phyloP scores from a whole-genome alignment of 2,797 vertebrate species.

The Rhynchotus rufescens region DNA sequence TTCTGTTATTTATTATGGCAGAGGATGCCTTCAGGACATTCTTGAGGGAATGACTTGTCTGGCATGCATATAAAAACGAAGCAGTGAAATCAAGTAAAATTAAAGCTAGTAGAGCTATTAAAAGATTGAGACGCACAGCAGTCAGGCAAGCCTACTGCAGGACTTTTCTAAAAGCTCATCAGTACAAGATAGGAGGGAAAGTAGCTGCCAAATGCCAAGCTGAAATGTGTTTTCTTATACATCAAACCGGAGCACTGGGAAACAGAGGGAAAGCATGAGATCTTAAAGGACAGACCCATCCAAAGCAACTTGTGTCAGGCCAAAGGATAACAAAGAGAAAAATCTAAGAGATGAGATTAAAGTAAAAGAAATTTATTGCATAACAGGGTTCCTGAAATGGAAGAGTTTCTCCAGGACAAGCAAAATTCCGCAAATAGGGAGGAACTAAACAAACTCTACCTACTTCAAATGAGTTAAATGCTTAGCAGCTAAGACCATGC shows the following conservation, averaged over 20 bases:
- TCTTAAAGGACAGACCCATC: background rate
- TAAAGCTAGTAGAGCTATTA: slow-evolving; percentile 59
- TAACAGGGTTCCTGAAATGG: background rate
- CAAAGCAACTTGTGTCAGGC: background rate
- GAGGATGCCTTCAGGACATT: slow-evolving; percentile 65
- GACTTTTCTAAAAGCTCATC: background rate
- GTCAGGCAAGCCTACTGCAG: slow-evolving; percentile 17
- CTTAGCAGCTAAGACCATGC: background rate
- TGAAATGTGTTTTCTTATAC: slow-evolving; percentile 7
- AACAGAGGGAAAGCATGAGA: background rate
- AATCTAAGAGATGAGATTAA: slow-evolving; percentile 8
- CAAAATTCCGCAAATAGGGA: background rate
- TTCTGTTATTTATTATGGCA: slow-evolving; percentile 59
- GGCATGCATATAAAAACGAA: slow-evolving; percentile 48
- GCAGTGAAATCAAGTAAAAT: slow-evolving; percentile 62
- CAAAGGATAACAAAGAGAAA: slow-evolving; percentile 5
- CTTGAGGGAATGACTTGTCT: slow-evolving; percentile 62
- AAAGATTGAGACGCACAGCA: slow-evolving; percentile 40
- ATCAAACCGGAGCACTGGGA: slow-evolving; percentile 15
- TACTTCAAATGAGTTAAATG: slow-evolving; percentile 3
- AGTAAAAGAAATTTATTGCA: background rate
- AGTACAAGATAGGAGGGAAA: slow-evolving; percentile 11
- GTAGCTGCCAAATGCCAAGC: slow-evolving; percentile 2
- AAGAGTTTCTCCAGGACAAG: background rate
- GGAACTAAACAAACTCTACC: background rate